Conservation (phyloP, 2,888 invertebrate genomes). For the Hirtodrosophila duncani region DNA sequence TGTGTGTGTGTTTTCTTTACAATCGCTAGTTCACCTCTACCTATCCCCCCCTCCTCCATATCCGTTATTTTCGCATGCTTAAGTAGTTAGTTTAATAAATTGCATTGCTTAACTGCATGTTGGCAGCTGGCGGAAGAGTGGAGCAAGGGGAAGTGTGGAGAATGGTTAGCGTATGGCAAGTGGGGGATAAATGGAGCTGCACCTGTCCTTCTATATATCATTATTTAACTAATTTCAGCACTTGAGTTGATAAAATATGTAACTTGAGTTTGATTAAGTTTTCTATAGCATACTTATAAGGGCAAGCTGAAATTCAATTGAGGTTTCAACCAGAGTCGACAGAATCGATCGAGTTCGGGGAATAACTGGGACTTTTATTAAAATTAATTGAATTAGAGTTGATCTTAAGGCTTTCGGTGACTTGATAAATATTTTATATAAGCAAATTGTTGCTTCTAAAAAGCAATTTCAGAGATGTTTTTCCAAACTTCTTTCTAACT, state of each 20-base stretch:
- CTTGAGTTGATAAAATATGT: constrained; percentile 32
- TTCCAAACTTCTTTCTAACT: too few relatives aligned
- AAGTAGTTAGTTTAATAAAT: constrained; percentile 67
- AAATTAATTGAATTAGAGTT: neutral
- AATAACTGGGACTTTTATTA: too few relatives aligned
- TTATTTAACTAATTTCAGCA: constrained; percentile 22
- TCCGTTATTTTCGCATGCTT: constrained; percentile 45
- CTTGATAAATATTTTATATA: too few relatives aligned
- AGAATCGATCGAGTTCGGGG: too few relatives aligned
- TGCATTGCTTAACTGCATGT: constrained; percentile 47
- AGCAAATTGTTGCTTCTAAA: neutral
- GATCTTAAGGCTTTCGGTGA: too few relatives aligned
- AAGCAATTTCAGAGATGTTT: constrained; percentile 4
- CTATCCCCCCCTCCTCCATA: constrained; percentile 16
- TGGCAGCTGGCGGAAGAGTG: constrained; percentile 8
- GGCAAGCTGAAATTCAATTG: constrained; percentile 6
- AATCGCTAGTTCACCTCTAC: neutral
- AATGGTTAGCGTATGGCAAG: too few relatives aligned
- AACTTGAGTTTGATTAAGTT: constrained; percentile 4
- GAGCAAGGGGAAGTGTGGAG: neutral
- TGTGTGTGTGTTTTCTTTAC: constrained; percentile 21
- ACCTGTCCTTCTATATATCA: constrained; percentile 6
- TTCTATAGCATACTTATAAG: too few relatives aligned
- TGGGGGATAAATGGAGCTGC: too few relatives aligned
- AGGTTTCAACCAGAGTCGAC: neutral